Conservation (phyloP, 2,113 vertebrate genomes). For the Hoplias malabaricus region DNA sequence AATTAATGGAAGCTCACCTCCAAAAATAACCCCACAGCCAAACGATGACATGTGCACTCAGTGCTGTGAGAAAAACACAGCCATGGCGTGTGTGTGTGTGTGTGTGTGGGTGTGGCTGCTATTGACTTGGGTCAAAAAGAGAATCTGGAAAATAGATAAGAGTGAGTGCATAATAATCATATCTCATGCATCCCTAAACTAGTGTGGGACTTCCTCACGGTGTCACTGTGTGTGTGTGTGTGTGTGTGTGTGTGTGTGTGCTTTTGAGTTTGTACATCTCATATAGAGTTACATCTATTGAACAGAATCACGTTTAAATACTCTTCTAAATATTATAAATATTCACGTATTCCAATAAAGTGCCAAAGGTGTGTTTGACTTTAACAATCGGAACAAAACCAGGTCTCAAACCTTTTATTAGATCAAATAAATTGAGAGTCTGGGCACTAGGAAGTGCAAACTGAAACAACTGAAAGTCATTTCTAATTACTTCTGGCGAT, state of each 20-base stretch:
- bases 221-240: background rate
- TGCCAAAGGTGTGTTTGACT: too few species aligned
- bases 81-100: background rate
- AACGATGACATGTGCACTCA: background rate
- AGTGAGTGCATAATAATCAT: background rate
- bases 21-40: background rate
- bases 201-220: background rate
- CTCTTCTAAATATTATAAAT: too few species aligned
- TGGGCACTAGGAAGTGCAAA: too few species aligned
- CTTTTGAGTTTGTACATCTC: background rate
- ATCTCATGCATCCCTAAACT: background rate
- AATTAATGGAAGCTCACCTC: background rate
- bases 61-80: background rate
- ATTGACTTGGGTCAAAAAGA: background rate
- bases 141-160: background rate
- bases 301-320: too few species aligned
- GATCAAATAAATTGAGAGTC: too few species aligned
- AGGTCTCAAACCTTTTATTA: too few species aligned
- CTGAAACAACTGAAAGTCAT: too few species aligned
- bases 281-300: too few species aligned
- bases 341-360: too few species aligned
- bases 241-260: background rate
- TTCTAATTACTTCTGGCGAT: too few species aligned
- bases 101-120: background rate
- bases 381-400: too few species aligned